Percentiles rank a stretch among this genome's conserved stretches.
Conservation (phyloP, 2,888 invertebrate species). For the Plemyria rubiginata region DNA sequence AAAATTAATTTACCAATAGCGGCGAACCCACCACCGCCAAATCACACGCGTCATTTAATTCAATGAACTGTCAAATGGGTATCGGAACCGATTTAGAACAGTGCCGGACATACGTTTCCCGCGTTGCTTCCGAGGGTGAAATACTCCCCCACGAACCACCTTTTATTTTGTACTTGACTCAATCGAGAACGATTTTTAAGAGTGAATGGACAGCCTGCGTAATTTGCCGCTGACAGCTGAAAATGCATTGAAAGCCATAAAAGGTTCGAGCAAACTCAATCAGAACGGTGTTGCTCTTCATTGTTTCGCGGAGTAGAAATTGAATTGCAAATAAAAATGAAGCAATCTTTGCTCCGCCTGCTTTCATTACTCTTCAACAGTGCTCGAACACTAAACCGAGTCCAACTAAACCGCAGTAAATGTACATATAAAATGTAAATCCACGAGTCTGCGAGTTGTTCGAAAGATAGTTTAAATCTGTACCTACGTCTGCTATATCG, state of each 20-base stretch:
- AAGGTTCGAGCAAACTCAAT: slow-evolving; percentile 78
- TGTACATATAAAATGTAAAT: slow-evolving; percentile 17
- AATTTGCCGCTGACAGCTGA: slow-evolving; percentile 80
- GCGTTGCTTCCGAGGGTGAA: slow-evolving; percentile 73
- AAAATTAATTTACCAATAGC: slow-evolving; percentile 18
- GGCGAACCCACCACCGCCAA: slow-evolving; percentile 43
- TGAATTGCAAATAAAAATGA: slow-evolving; percentile 35
- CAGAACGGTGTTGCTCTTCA: slow-evolving; percentile 59
- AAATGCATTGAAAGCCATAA: slow-evolving; percentile 81
- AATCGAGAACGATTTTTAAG: slow-evolving; percentile 83
- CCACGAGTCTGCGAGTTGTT: slow-evolving; percentile 21
- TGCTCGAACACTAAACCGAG: slow-evolving; percentile 13
- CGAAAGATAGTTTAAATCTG: slow-evolving; percentile 44
- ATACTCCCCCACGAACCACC: slow-evolving; percentile 64
- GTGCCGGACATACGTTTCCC: slow-evolving; percentile 81
- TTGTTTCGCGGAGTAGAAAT: slow-evolving; percentile 46
- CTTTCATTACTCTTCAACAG: slow-evolving; percentile 6
- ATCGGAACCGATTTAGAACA: slow-evolving; percentile 80
- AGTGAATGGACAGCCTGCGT: slow-evolving; percentile 80
- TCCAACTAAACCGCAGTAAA: slow-evolving; percentile 8
- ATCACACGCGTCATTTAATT: slow-evolving; percentile 72
- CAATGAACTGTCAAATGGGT: slow-evolving; percentile 78
- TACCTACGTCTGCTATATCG: slow-evolving; percentile 50
- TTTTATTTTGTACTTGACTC: slow-evolving; percentile 79
- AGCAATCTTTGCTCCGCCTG: slow-evolving; percentile 9